Evolutionary conservation across 2,888 invertebrate species (phyloP).

Genomic region (Coremacera marginata): DNA sequence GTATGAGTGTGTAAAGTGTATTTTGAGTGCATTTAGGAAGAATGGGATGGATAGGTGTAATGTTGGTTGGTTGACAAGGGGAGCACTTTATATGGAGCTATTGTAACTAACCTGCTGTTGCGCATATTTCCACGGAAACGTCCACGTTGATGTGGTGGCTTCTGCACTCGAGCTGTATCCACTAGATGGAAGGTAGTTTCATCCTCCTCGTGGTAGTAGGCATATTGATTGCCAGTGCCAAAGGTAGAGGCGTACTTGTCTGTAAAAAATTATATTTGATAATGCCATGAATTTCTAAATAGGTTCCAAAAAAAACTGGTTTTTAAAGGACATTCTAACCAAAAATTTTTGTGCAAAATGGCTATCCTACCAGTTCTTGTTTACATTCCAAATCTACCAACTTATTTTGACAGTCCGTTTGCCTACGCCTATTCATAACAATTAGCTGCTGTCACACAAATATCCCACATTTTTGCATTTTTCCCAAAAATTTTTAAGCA

Average conservation of each 20-base stretch:
- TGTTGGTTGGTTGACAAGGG: background rate
- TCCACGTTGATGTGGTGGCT: slow-evolving; percentile 93
- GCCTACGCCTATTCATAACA: slow-evolving; percentile 20
- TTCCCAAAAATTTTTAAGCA: slow-evolving; percentile 29
- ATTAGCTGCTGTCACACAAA: slow-evolving; percentile 38
- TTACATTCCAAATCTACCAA: background rate
- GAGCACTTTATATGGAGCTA: background rate
- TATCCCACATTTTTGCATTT: slow-evolving; percentile 9
- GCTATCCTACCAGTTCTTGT: background rate
- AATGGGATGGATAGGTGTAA: background rate
- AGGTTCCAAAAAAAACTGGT: background rate
- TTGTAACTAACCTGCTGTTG: slow-evolving; percentile 72
- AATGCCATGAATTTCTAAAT: background rate
- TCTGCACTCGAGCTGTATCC: slow-evolving; percentile 90
- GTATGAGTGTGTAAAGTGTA: background rate
- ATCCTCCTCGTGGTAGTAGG: slow-evolving; percentile 99
- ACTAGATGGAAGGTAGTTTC: slow-evolving; percentile 98
- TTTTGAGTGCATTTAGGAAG: too few species aligned
- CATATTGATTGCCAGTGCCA: slow-evolving; percentile 95
- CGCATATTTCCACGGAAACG: slow-evolving; percentile 86
- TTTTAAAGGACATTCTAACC: too few species aligned
- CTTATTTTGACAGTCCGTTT: slow-evolving; percentile 9
- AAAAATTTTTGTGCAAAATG: background rate
- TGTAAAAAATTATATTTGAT: slow-evolving; percentile 16
- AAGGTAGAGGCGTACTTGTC: slow-evolving; percentile 92